Conservation (phyloP, 2,113 vertebrate species). For the Sialia sialis region DNA sequence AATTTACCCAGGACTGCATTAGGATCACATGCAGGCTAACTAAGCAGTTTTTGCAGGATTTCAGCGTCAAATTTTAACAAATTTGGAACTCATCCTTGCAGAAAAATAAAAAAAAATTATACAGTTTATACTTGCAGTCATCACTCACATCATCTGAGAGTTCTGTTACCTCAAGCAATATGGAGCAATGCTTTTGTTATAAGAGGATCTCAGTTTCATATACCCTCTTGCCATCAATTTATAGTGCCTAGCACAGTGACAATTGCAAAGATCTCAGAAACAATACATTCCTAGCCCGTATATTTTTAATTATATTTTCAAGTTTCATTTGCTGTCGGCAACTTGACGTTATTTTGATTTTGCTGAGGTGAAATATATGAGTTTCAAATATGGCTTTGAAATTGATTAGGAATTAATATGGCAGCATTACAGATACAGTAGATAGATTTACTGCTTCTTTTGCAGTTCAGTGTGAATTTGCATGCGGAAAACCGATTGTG, state of each 20-base stretch:
- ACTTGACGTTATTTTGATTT: conserved; percentile 43
- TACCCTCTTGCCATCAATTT: conserved; percentile 54
- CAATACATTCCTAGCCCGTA: conserved; percentile 10
- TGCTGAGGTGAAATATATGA: conserved; percentile 29
- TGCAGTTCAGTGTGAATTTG: background rate
- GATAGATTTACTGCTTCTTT: conserved; percentile 33
- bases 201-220: conserved; percentile 59
- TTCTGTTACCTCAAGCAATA: conserved; percentile 53
- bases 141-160: conserved; percentile 43
- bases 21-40: background rate
- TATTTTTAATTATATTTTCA: conserved; percentile 55
- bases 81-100: conserved; percentile 16
- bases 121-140: conserved; percentile 12
- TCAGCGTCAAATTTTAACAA: background rate
- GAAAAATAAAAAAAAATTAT: background rate
- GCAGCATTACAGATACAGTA: conserved; percentile 16
- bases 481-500: background rate
- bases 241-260: conserved; percentile 38
- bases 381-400: conserved; percentile 39
- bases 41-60: background rate
- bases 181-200: conserved; percentile 31
- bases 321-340: conserved; percentile 53
- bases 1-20: background rate
- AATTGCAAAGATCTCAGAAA: conserved; percentile 42
- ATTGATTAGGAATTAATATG: conserved; percentile 58